These are phyloP conservation scores for Tokudaia tokunoshimensis DNA, from an alignment of 2,797 vertebrate species.

Conservation along the genomic window DNA sequence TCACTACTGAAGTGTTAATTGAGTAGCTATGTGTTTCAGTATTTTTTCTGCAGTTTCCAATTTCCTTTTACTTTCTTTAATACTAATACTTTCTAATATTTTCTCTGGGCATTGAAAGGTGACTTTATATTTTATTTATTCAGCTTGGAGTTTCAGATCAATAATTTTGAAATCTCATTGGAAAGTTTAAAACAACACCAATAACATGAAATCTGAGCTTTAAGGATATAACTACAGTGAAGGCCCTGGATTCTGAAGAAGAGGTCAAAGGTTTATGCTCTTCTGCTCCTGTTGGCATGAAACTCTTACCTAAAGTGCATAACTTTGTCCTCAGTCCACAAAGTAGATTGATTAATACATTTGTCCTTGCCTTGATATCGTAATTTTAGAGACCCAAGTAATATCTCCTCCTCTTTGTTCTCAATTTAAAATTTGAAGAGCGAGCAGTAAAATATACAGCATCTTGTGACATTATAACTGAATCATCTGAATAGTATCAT, in stretches of 20 bases:
- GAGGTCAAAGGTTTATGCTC: not conserved
- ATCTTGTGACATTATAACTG: not conserved
- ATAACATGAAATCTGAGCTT: not conserved
- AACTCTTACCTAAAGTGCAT: not conserved
- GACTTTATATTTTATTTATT: not conserved
- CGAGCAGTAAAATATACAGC: not conserved
- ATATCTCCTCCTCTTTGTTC: not conserved
- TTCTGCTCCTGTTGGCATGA: not conserved
- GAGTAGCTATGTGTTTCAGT: not conserved
- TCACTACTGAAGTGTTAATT: not conserved
- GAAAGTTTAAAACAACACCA: constrained; percentile 33
- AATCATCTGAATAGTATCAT: not conserved
- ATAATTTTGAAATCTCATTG: constrained; percentile 14
- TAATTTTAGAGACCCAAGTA: not conserved
- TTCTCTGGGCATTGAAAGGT: not conserved
- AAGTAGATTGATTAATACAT: not conserved
- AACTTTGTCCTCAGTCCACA: not conserved
- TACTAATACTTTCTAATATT: too few species aligned
- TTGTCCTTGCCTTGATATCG: not conserved
- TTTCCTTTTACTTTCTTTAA: not conserved
- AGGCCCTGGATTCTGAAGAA: not conserved
- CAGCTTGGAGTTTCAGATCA: not conserved
- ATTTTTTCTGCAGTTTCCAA: not conserved
- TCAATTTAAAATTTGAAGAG: not conserved
- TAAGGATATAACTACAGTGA: not conserved